Percentiles rank a stretch among this genome's conserved stretches.
These are phyloP conservation scores for Barnardius zonarius DNA, from an alignment of 2,113 vertebrate species.

Conservation along the genomic window DNA sequence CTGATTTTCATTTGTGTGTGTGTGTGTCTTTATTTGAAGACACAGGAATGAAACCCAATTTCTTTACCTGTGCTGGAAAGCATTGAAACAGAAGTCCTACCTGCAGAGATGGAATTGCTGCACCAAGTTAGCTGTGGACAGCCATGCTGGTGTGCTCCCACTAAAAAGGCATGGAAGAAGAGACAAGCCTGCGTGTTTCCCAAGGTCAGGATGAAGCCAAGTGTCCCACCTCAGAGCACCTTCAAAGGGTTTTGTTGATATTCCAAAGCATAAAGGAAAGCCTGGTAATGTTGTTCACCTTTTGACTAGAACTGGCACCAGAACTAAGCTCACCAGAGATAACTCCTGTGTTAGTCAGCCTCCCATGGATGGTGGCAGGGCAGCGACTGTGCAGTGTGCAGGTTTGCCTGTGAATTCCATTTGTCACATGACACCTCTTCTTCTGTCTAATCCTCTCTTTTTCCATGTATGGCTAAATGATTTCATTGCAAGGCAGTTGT, in stretches of 20 bases:
- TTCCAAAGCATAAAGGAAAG: background rate
- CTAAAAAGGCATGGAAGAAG: background rate
- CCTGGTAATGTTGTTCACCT: background rate
- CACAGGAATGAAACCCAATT: background rate
- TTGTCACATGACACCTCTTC: background rate
- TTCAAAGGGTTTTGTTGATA: background rate
- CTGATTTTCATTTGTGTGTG: background rate
- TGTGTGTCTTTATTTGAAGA: background rate
- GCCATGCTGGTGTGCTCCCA: background rate
- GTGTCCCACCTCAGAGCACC: background rate
- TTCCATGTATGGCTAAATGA: background rate
- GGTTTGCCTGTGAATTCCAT: conserved; percentile 12
- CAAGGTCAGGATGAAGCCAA: background rate
- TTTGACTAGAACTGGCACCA: background rate
- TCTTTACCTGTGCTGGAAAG: background rate
- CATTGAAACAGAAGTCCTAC: background rate
- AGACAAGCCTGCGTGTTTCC: background rate
- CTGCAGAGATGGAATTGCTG: background rate
- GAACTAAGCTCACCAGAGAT: background rate
- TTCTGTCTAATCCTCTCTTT: conserved; percentile 15
- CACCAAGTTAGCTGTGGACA: background rate
- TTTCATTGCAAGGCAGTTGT: background rate
- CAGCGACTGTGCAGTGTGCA: accelerated
- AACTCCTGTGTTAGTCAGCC: accelerated
- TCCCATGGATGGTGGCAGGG: background rate